phyloP scores from a whole-genome alignment of 2,888 invertebrate genomes.

The Siphlonurus alternatus region DNA sequence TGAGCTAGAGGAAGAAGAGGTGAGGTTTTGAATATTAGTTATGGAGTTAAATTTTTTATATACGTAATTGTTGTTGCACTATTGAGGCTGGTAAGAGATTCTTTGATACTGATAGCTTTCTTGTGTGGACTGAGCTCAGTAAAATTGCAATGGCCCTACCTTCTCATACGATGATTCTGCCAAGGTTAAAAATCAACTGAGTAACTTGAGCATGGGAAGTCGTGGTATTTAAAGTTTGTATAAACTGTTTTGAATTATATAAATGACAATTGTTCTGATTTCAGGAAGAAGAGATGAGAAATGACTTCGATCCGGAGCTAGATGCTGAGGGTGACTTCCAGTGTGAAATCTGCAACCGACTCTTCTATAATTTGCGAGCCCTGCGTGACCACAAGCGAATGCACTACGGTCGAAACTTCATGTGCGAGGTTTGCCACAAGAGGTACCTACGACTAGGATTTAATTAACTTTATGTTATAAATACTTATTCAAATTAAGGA shows the following conservation, averaged over 20 bases:
- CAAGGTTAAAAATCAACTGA: too few relatives aligned
- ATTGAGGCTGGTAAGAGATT: too few relatives aligned
- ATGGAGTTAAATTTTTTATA: not conserved
- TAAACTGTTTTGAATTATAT: too few relatives aligned
- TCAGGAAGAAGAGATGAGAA: not conserved
- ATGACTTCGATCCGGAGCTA: not conserved
- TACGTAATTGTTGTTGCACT: too few relatives aligned
- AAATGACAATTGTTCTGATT: not conserved
- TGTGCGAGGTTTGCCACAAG: not conserved
- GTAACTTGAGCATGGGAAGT: too few relatives aligned
- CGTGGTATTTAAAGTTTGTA: too few relatives aligned
- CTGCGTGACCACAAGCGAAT: constrained; percentile 45
- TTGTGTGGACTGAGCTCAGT: too few relatives aligned
- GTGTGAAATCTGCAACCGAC: constrained; percentile 43
- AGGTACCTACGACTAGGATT: too few relatives aligned
- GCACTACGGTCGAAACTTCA: constrained; percentile 28
- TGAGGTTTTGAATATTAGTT: not conserved
- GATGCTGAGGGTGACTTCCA: constrained; percentile 37
- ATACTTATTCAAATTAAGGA: too few relatives aligned
- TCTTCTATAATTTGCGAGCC: constrained; percentile 40
- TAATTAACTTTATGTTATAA: not conserved
- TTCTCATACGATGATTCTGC: too few relatives aligned
- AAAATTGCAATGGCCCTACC: too few relatives aligned
- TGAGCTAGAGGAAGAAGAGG: constrained; percentile 21
- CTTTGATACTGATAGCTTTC: too few relatives aligned